Percentiles rank a stretch among this genome's conserved stretches.
Conservation (phyloP, 2,797 vertebrate genomes). For the Lophotriccus pileatus region DNA sequence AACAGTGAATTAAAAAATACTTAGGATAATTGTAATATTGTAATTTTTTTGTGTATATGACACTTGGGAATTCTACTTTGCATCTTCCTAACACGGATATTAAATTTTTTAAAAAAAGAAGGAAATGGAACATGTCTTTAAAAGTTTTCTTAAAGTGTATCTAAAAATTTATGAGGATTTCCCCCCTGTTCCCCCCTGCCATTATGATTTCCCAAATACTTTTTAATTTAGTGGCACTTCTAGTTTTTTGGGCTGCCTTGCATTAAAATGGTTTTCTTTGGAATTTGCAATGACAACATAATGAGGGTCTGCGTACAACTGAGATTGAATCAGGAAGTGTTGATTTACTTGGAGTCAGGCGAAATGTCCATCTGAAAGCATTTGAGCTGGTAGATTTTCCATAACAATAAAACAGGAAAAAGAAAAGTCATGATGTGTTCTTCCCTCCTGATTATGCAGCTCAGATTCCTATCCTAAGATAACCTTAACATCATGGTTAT, state of each 20-base stretch:
- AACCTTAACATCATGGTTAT: not conserved
- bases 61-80: not conserved
- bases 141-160: not conserved
- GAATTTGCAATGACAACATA: not conserved
- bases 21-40: not conserved
- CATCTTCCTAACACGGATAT: not conserved
- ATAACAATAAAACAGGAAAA: not conserved
- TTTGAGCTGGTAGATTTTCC: not conserved
- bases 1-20: not conserved
- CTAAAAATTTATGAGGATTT: not conserved
- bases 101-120: not conserved
- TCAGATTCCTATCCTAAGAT: too few relatives aligned
- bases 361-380: not conserved
- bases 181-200: fast-evolving
- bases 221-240: not conserved
- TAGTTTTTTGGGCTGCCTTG: not conserved
- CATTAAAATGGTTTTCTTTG: not conserved
- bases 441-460: not conserved
- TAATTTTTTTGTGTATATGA: not conserved
- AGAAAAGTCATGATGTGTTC: not conserved
- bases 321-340: not conserved
- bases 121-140: not conserved
- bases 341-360: not conserved
- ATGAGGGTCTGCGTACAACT: not conserved
- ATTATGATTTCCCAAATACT: not conserved